These are phyloP conservation scores for Eulemur coronatus DNA, from an alignment of 2,797 vertebrate genomes.

Conservation along the genomic window DNA sequence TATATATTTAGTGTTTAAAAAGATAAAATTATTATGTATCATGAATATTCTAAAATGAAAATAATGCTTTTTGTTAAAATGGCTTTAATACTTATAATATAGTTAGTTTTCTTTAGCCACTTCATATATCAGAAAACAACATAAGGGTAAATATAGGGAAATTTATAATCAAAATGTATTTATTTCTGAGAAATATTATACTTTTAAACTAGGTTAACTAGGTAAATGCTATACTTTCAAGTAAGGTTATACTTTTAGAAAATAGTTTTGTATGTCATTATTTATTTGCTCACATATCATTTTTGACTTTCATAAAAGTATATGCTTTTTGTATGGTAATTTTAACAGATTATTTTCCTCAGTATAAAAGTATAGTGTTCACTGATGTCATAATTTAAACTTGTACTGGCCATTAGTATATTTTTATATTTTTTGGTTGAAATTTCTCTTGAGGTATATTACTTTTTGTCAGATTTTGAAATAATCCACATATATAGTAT, in stretches of 20 bases:
- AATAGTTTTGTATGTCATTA: neutral
- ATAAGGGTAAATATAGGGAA: neutral
- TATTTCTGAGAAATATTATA: neutral
- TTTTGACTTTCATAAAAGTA: neutral
- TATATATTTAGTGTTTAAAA: neutral
- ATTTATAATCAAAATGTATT: neutral
- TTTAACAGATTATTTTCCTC: neutral
- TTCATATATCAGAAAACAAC: neutral
- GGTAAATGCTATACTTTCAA: neutral
- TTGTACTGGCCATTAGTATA: neutral
- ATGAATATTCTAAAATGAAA: constrained; percentile 1
- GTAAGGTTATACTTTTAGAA: neutral
- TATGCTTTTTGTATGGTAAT: neutral
- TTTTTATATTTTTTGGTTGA: neutral
- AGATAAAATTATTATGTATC: neutral
- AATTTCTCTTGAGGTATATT: neutral
- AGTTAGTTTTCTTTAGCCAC: neutral
- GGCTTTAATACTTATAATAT: neutral
- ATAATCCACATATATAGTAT: neutral
- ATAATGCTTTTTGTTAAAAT: neutral
- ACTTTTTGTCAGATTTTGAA: neutral
- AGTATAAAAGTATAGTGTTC: neutral
- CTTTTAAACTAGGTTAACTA: neutral
- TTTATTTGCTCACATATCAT: neutral
- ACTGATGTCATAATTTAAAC: neutral